These are phyloP conservation scores for Scomber scombrus DNA, from an alignment of 2,113 vertebrate genomes.

Conservation along the genomic window DNA sequence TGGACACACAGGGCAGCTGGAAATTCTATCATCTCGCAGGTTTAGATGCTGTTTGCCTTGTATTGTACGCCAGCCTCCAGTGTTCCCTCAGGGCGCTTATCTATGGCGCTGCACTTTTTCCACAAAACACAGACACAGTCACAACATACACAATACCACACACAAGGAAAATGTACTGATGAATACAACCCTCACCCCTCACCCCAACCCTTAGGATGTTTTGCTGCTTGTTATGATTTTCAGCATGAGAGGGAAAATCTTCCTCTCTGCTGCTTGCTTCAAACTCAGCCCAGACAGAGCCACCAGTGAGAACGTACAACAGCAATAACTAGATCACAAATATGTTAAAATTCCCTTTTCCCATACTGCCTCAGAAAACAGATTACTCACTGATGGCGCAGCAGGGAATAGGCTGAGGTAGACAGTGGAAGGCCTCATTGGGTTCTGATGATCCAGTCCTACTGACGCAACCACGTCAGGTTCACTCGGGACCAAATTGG, in stretches of 20 bases:
- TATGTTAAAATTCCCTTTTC: slow-evolving; percentile 40
- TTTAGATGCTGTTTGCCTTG: slow-evolving; percentile 71
- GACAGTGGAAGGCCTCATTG: slow-evolving; percentile 79
- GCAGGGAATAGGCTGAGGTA: slow-evolving; percentile 65
- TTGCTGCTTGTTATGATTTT: slow-evolving; percentile 39
- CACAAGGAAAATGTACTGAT: slow-evolving; percentile 20
- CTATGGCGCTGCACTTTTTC: slow-evolving; percentile 59
- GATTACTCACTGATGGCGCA: slow-evolving; percentile 70
- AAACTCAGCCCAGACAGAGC: slow-evolving; percentile 15
- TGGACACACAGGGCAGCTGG: slow-evolving; percentile 59
- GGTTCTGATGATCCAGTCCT: slow-evolving; percentile 78
- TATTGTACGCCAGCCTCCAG: slow-evolving; percentile 52
- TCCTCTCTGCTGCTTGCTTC: slow-evolving; percentile 12
- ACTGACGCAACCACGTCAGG: slow-evolving; percentile 63
- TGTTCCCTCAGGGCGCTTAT: slow-evolving; percentile 40
- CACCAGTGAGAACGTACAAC: slow-evolving; percentile 14
- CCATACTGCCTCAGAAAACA: slow-evolving; percentile 57
- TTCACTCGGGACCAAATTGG: slow-evolving; percentile 65
- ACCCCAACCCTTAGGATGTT: slow-evolving; percentile 1
- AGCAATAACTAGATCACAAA: slow-evolving; percentile 37
- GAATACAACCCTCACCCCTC: not conserved
- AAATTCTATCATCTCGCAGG: slow-evolving; percentile 68
- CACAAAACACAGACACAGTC: slow-evolving; percentile 50
- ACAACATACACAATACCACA: slow-evolving; percentile 42
- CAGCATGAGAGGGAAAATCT: slow-evolving; percentile 8